Evolutionary conservation across 1,140 invertebrate genomes (phyloP).

Genomic region (Alviniconcha marisindica): DNA sequence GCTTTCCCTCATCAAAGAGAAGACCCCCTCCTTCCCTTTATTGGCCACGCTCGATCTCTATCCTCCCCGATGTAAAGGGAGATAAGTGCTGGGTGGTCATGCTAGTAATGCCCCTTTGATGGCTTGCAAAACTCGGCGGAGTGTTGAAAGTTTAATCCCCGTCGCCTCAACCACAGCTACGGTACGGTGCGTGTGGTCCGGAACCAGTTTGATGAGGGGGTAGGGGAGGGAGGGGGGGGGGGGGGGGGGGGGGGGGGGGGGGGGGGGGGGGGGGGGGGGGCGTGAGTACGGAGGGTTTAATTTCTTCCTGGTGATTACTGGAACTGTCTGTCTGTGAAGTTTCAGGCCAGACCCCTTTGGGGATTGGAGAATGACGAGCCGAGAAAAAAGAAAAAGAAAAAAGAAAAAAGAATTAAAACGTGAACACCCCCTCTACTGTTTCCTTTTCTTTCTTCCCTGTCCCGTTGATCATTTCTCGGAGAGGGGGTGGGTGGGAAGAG

Average conservation of each 20-base stretch:
- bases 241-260: not conserved
- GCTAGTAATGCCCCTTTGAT: slow-evolving; percentile 3
- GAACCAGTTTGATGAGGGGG: not conserved
- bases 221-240: not conserved
- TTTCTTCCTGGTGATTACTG: not conserved
- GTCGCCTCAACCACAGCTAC: not conserved
- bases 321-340: not conserved
- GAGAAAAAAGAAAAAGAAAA: not conserved
- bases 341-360: not conserved
- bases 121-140: not conserved
- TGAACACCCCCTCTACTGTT: too few relatives aligned
- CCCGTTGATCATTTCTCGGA: too few relatives aligned
- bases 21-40: not conserved
- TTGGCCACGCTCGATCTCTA: not conserved
- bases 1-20: not conserved
- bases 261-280: not conserved
- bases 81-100: slow-evolving; percentile 16
- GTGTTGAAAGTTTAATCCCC: slow-evolving; percentile 4
- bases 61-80: not conserved
- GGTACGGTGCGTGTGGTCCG: not conserved
- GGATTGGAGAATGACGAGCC: not conserved
- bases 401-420: slow-evolving; percentile 14
- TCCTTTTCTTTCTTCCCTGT: too few relatives aligned
- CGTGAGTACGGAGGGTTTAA: too few relatives aligned
- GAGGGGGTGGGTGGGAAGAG: too few relatives aligned